Conservation (phyloP, 1,140 invertebrate species). For the Triops longicaudatus region DNA sequence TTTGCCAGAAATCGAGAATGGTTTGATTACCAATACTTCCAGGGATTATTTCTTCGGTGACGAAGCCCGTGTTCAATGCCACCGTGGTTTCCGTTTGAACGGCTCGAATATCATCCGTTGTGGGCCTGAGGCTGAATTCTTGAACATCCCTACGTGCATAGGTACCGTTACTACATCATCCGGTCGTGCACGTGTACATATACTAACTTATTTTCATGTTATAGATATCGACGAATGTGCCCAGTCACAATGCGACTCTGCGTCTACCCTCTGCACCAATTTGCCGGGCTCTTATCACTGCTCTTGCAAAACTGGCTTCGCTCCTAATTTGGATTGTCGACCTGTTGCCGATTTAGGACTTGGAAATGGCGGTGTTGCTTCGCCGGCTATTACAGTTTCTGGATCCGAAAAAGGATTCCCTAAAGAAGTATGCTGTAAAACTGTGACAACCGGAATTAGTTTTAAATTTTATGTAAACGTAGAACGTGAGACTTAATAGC, state of each 20-base stretch:
- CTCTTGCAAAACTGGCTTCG: constrained; percentile 74
- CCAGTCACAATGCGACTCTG: constrained; percentile 76
- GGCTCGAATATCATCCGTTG: constrained; percentile 83
- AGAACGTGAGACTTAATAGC: constrained; percentile 71
- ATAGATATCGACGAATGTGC: constrained; percentile 85
- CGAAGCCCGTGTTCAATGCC: constrained; percentile 85
- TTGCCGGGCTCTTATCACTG: constrained; percentile 84
- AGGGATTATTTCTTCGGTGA: constrained; percentile 76
- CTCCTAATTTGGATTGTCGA: constrained; percentile 77
- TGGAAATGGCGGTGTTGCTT: constrained; percentile 78
- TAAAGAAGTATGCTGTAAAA: constrained; percentile 54
- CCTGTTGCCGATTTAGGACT: constrained; percentile 80
- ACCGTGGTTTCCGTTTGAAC: constrained; percentile 73
- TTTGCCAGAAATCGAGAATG: constrained; percentile 74
- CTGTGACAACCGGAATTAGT: neutral
- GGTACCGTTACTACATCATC: constrained; percentile 38
- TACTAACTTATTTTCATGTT: neutral
- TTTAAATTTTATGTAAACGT: constrained; percentile 34
- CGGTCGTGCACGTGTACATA: neutral
- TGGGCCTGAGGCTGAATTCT: constrained; percentile 73
- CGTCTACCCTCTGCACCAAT: constrained; percentile 85
- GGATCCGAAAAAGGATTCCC: constrained; percentile 67
- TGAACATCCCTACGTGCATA: constrained; percentile 74
- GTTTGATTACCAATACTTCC: constrained; percentile 66
- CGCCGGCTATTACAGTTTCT: constrained; percentile 79